phyloP scores from a whole-genome alignment of 2,113 vertebrate species.

The Gobio gobio region DNA sequence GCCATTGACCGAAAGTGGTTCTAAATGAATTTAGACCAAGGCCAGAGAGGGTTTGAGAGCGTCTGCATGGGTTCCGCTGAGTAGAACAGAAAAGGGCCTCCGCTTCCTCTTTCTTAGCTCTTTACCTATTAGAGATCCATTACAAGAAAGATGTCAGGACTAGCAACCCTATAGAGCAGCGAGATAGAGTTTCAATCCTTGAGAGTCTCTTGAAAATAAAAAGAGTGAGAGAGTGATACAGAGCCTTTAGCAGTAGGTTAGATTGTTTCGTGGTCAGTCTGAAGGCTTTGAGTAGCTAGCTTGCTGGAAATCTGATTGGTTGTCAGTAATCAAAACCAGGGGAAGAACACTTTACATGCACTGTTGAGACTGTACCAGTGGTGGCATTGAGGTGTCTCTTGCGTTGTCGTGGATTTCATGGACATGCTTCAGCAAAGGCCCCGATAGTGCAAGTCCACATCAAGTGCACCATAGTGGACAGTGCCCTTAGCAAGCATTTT shows the following conservation, averaged over 20 bases:
- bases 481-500: not conserved
- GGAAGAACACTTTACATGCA: not conserved
- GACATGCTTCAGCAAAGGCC: not conserved
- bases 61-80: conserved; percentile 14
- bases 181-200: conserved; percentile 28
- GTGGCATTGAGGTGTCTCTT: not conserved
- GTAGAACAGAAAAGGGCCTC: not conserved
- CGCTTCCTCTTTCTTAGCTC: conserved; percentile 12
- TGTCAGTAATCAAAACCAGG: not conserved
- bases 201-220: conserved; percentile 23
- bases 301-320: not conserved
- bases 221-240: not conserved
- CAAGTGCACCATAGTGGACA: not conserved
- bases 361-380: no score
- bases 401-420: not conserved
- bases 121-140: conserved; percentile 39
- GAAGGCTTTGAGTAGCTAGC: not conserved
- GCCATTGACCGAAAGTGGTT: conserved; percentile 25
- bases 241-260: not conserved
- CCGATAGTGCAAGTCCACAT: not conserved
- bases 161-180: not conserved
- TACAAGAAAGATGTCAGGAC: conserved; percentile 4
- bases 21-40: conserved; percentile 10
- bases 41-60: conserved; percentile 9
- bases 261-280: not conserved